Evolutionary conservation across 2,888 invertebrate genomes (phyloP), one percentile per base, ranked within the genome.

Genomic region (Exephanes ischioxanthus): DNA sequence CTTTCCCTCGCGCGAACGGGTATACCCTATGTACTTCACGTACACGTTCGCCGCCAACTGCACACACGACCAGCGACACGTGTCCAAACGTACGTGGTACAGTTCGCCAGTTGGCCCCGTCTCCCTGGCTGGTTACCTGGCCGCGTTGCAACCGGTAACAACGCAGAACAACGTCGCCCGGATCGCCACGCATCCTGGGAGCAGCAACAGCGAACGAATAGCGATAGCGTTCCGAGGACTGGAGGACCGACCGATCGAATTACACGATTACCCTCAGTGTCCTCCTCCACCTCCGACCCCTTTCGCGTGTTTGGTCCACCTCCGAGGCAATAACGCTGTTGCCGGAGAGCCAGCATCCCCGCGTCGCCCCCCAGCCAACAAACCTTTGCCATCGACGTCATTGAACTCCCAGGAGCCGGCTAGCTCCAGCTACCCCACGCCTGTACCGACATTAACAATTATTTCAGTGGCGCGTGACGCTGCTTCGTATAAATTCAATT

Each of bases 211-310:
- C 37, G 41, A 48, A 76, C 76, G 67, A 76, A 76, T 76, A 76
- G 53, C 76, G 66, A 76, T 76, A 67, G 45, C 72, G 63, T 72
- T 45, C 41, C 53, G 63, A 26, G 41, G 63, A 55, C 58, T 26
- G 41, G n/a, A 55, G 14, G 45, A 3, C 45, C 37, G 55, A 76
- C 70, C 76, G 86, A 85, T 88, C 85, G 84, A 67, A 79, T 78
- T 77, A 77, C 80, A 53, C 71, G 80, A 78, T 82, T 76, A 85
- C 71, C 58, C 79, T 79, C 72, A 67, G 41, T 75, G 22, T 48
- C 22, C 70, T 45, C 67, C 51, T n/a, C 51, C 72, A 26, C 66
- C 48, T 33, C 67, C 72, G 37, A 51, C 45, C 73, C 22, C 73
- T 63, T 66, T 70, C 75, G 26, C 53, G 51, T 66, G 37, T 14